Base-by-base conservation (phyloP, 2,113 vertebrate species). In the Melanerpes aurifrons region DNA sequence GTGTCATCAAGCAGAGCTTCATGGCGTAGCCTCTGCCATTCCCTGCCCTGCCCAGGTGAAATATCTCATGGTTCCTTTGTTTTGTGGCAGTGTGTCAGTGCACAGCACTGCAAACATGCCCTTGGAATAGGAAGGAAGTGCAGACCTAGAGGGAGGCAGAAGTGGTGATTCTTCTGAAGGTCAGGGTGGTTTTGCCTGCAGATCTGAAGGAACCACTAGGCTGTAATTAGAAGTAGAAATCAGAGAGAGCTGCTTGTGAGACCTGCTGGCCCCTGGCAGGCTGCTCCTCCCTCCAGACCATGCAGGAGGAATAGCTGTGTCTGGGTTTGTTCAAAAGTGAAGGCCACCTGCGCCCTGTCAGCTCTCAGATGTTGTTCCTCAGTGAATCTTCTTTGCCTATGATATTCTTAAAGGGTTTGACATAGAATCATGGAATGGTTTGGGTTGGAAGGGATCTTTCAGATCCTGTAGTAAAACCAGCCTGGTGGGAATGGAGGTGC, bases 121-220 rank as follows among this genome's bases (percentile, higher is more conserved):
- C 45, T 32, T 16, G 26, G 28, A 15, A 12, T 10, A 5, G 3
- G 40, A 61, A 64, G 32, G 53, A n/a, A 12, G 17, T 9, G 26
- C 35, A 35, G 11, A 3, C 31, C 25, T 31, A 13, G 7, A 10
- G 24, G 54, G 3, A 13, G 48, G 72, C 76, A 43, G 57, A 25
- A 32, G 53, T 1, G 13, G 20, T 37, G 54, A 20, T 32, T 56
- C 48, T 45, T 48, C 66, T n/a, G 29, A 63, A 74, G 53, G 8
- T 1, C 25, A 12, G 10, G 11, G 10, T 26, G 12, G 5, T 8
- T 25, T 67, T 21, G 28, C 9, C 0, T 12, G n/a, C 32, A 47
- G 62, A 59, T 29, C 3, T 5, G 37, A 59, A 82, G 37, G 82
- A 85, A 5, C 7, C 5, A 5, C 15, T 4, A 3, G 12, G 12